These are phyloP conservation scores for Piliocolobus tephrosceles DNA, from an alignment of 2,113 vertebrate genomes.

Conservation along the genomic window DNA sequence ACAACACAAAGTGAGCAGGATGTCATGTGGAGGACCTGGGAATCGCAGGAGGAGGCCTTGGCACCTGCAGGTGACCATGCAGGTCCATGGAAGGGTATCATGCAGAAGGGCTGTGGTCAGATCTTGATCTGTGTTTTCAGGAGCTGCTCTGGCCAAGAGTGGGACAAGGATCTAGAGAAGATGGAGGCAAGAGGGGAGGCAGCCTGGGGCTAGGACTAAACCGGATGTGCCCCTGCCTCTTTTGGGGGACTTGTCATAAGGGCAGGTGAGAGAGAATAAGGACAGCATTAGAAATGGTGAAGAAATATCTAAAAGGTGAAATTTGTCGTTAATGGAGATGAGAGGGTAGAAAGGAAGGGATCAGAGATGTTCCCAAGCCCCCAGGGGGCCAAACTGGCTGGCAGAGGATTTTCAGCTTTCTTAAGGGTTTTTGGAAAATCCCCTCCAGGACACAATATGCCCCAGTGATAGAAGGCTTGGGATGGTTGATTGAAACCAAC, in stretches of 20 bases:
- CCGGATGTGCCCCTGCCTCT: not conserved
- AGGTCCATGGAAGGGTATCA: not conserved
- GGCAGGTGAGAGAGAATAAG: not conserved
- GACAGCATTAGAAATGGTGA: not conserved
- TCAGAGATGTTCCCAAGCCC: not conserved
- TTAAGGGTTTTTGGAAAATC: not conserved
- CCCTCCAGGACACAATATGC: not conserved
- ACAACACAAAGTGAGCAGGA: not conserved
- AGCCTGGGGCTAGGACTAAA: not conserved
- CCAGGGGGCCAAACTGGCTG: not conserved
- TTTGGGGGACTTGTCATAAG: not conserved
- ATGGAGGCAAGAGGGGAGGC: not conserved
- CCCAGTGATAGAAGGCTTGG: not conserved
- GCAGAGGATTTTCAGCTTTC: not conserved
- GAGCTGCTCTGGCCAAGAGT: not conserved
- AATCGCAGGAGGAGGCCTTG: not conserved
- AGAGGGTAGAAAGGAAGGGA: not conserved
- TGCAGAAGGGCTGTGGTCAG: not conserved
- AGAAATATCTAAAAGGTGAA: not conserved
- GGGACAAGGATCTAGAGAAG: not conserved
- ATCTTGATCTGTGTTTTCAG: not conserved
- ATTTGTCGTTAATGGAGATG: not conserved
- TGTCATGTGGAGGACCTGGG: not conserved
- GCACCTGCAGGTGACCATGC: rapidly evolving
- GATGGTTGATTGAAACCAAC: not conserved